Evolutionary conservation across 2,113 vertebrate species (phyloP).

Genomic region (Chionis minor): DNA sequence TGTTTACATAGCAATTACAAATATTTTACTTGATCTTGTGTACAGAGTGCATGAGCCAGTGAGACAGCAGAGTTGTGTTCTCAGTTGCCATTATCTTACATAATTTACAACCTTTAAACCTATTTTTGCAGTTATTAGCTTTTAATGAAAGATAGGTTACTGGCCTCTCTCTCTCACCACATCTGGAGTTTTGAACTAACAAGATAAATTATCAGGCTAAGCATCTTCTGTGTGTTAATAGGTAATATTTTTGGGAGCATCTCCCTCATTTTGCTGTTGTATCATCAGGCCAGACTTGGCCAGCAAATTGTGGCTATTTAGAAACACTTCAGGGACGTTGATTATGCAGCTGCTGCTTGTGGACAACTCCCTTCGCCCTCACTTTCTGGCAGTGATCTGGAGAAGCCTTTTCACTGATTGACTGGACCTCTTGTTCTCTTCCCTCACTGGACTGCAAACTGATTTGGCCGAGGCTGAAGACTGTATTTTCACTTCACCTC

Average conservation of each 20-base stretch:
- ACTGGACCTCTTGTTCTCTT: neutral
- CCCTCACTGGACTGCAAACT: neutral
- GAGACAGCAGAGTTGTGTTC: neutral
- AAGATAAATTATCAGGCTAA: neutral
- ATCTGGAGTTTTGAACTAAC: neutral
- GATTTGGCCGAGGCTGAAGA: neutral
- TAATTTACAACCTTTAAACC: neutral
- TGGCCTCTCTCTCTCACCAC: neutral
- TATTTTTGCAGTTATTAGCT: neutral
- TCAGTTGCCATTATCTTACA: neutral
- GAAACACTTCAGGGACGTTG: neutral
- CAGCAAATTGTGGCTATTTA: neutral
- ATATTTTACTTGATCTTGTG: neutral
- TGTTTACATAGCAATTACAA: constrained; percentile 10
- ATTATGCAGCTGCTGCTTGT: neutral
- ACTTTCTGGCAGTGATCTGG: neutral
- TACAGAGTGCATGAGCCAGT: neutral
- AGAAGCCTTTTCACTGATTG: neutral
- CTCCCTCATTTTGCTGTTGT: neutral
- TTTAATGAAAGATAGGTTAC: neutral
- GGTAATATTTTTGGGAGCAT: neutral
- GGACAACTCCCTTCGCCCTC: neutral
- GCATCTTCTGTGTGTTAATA: neutral
- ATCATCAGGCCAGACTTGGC: neutral
- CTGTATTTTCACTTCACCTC: neutral